phyloP scores from a whole-genome alignment of 1,140 invertebrate genomes.

The Wiebesia pumilae region DNA sequence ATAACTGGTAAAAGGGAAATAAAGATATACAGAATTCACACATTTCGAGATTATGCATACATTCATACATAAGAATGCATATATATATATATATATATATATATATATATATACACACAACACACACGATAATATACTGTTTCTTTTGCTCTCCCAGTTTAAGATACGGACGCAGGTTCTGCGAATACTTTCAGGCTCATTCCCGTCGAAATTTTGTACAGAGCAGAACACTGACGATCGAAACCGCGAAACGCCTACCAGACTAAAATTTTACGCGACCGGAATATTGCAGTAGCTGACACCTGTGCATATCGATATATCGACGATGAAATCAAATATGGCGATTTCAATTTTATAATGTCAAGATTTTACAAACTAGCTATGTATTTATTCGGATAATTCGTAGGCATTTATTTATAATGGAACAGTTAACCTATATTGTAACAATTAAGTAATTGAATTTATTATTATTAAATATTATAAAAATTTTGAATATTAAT shows the following conservation, averaged over 20 bases:
- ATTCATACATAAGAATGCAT: too few species aligned
- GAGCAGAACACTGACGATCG: neutral
- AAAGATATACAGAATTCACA: neutral
- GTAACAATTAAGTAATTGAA: too few species aligned
- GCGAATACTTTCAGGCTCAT: neutral
- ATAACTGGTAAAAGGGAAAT: neutral
- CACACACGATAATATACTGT: neutral
- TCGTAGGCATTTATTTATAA: too few species aligned
- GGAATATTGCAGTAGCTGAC: neutral
- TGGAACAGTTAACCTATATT: too few species aligned
- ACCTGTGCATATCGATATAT: neutral
- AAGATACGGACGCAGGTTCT: neutral
- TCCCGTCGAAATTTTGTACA: neutral
- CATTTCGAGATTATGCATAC: too few species aligned
- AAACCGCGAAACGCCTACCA: neutral
- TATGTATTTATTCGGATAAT: too few species aligned
- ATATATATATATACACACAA: too few species aligned
- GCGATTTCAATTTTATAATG: neutral
- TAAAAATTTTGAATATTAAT: too few species aligned
- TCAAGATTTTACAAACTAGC: neutral
- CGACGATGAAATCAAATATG: neutral
- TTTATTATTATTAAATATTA: too few species aligned
- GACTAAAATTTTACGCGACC: neutral
- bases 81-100: too few species aligned
- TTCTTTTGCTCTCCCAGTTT: neutral